Evolutionary conservation across 2,797 vertebrate genomes (phyloP), one percentile per base, ranked within the genome.

Genomic region (Cynopterus sphinx): DNA sequence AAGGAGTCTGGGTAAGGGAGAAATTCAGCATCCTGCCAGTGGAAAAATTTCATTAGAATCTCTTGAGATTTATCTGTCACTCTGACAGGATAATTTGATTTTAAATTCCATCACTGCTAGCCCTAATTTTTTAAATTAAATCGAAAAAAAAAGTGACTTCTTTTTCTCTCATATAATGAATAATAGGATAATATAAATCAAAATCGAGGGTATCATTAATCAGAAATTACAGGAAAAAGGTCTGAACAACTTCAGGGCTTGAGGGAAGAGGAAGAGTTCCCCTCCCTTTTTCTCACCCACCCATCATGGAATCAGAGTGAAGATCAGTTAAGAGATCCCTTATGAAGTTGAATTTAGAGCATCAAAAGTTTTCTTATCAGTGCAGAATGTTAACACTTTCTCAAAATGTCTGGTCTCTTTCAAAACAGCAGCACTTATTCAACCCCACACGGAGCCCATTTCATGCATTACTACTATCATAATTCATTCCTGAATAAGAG

Each of bases 51-150:
- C 96, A 97, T 97, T 96, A 97, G 94, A 97, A 87, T 96, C 91
- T 94, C 91, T 68, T 90, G 97, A 96, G 97, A 97, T 97, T 96
- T 97, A 97, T 98, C 97, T 97, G 96, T 97, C 97, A 97, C 79
- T 92, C 96, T 97, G 97, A 97, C 96, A 97, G 94, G 88, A 97
- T 97, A 97, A 97, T 97, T 97, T 97, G 96, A 98, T 97, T 97
- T 98, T 97, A 97, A 97, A 97, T 97, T 97, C 87, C 96, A 97
- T 96, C 97, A 97, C 94, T 68, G 96, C 95, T 97, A 96, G 94
- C 96, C 97, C 95, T 97, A 96, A 97, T 97, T 97, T 97, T 98
- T 81, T 84, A 97, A 97, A 97, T 97, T 96, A 96, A 96, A 96
- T 94, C 90, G 96, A 41, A 89, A 93, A 67, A 55, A 96, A 97